phyloP scores from a whole-genome alignment of 2,797 vertebrate species.

The Gobionotothen gibberifrons region DNA sequence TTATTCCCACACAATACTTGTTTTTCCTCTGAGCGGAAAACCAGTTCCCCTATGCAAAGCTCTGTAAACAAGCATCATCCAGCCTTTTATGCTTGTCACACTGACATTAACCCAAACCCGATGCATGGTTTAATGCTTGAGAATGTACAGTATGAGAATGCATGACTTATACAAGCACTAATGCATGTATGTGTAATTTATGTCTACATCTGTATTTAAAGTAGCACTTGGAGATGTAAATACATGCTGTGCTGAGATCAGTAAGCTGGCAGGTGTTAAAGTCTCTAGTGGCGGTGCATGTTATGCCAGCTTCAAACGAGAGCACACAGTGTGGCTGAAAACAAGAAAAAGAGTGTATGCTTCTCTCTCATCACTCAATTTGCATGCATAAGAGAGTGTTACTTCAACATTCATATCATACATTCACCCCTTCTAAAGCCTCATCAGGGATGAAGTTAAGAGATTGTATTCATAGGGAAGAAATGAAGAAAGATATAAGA shows the following conservation, averaged over 20 bases:
- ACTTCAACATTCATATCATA: slow-evolving; percentile 39
- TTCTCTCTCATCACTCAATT: slow-evolving; percentile 29
- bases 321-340: slow-evolving; percentile 49
- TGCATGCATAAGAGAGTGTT: slow-evolving; percentile 38
- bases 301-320: slow-evolving; percentile 48
- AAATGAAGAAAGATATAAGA: slow-evolving; percentile 10
- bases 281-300: slow-evolving; percentile 44
- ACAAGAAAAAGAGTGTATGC: slow-evolving; percentile 33
- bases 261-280: slow-evolving; percentile 64
- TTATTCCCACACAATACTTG: slow-evolving; percentile 39
- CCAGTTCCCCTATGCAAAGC: slow-evolving; percentile 44
- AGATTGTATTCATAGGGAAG: slow-evolving; percentile 19
- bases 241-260: slow-evolving; percentile 45
- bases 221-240: slow-evolving; percentile 35
- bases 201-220: slow-evolving; percentile 19
- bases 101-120: slow-evolving; percentile 30
- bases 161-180: not conserved
- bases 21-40: slow-evolving; percentile 44
- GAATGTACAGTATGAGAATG: not conserved
- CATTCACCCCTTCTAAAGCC: slow-evolving; percentile 37
- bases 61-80: slow-evolving; percentile 55
- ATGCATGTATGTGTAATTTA: slow-evolving; percentile 15
- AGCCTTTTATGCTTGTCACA: slow-evolving; percentile 47
- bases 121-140: slow-evolving; percentile 3
- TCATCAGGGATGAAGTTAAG: slow-evolving; percentile 26